These are phyloP conservation scores for Drosophila yooni DNA, from an alignment of 2,888 invertebrate genomes.

Conservation along the genomic window DNA sequence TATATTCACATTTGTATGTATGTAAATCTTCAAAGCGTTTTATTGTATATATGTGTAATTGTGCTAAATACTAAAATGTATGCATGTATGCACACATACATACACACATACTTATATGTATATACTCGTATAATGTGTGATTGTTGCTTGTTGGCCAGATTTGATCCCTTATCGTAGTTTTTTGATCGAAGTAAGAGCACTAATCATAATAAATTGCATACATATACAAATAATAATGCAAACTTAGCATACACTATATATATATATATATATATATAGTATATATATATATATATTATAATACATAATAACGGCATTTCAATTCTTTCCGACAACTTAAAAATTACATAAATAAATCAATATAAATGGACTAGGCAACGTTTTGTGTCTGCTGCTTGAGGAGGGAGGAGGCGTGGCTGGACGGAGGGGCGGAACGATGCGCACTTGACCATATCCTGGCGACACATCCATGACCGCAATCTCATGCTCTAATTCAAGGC, in stretches of 20 bases:
- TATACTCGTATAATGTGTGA: slow-evolving; percentile 39
- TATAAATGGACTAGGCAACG: slow-evolving; percentile 36
- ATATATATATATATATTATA: slow-evolving; percentile 4
- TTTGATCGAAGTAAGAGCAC: slow-evolving; percentile 40
- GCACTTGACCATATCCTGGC: slow-evolving; percentile 16
- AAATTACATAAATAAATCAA: slow-evolving; percentile 8
- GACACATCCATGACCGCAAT: slow-evolving; percentile 24
- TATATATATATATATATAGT: background rate
- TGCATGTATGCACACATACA: slow-evolving; percentile 7
- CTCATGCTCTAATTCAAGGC: slow-evolving; percentile 37
- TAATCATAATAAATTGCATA: slow-evolving; percentile 24
- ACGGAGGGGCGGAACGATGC: background rate
- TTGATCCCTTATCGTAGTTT: background rate
- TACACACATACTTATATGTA: background rate
- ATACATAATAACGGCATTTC: slow-evolving; percentile 37
- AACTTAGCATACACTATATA: slow-evolving; percentile 1
- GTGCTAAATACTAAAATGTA: slow-evolving; percentile 6
- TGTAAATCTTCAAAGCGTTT: slow-evolving; percentile 40
- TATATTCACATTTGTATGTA: slow-evolving; percentile 19
- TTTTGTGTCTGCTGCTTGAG: slow-evolving; percentile 23
- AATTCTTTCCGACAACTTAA: slow-evolving; percentile 52
- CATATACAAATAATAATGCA: slow-evolving; percentile 7
- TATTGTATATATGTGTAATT: slow-evolving; percentile 36
- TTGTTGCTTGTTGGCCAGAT: slow-evolving; percentile 45
- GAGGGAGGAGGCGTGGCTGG: slow-evolving; percentile 8